Evolutionary conservation across 2,888 invertebrate species (phyloP).

Genomic region (Achlya flavicornis): DNA sequence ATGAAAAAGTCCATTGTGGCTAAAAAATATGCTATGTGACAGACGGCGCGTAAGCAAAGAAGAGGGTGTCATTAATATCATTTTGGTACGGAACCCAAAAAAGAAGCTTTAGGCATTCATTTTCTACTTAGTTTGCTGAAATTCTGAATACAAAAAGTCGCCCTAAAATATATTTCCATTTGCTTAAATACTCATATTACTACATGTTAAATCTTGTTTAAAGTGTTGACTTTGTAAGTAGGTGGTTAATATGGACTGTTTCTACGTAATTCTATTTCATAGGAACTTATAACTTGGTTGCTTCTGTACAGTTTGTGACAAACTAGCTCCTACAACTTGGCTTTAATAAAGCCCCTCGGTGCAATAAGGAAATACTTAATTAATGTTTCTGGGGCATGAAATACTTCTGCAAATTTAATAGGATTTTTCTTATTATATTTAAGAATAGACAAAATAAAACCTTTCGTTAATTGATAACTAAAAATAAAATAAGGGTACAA

Average conservation of each 20-base stretch:
- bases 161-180: neutral
- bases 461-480: too few species aligned
- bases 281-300: constrained; percentile 35
- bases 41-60: too few species aligned
- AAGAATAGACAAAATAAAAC: too few species aligned
- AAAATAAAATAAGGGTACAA: too few species aligned
- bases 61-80: too few species aligned
- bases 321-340: constrained; percentile 40
- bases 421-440: too few species aligned
- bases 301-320: constrained; percentile 40
- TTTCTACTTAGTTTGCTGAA: too few species aligned
- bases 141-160: too few species aligned
- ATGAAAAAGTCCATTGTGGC: too few species aligned
- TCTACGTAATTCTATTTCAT: constrained; percentile 40
- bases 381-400: constrained; percentile 29
- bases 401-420: neutral
- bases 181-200: neutral
- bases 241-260: neutral
- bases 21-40: too few species aligned
- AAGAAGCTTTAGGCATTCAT: too few species aligned
- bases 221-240: neutral
- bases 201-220: neutral
- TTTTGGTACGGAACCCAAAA: too few species aligned
- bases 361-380: constrained; percentile 40
- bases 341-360: constrained; percentile 34